Evolutionary conservation across 1,140 invertebrate genomes (phyloP), one percentile per base, ranked within the genome.

Genomic region (Microplitis mediator): DNA sequence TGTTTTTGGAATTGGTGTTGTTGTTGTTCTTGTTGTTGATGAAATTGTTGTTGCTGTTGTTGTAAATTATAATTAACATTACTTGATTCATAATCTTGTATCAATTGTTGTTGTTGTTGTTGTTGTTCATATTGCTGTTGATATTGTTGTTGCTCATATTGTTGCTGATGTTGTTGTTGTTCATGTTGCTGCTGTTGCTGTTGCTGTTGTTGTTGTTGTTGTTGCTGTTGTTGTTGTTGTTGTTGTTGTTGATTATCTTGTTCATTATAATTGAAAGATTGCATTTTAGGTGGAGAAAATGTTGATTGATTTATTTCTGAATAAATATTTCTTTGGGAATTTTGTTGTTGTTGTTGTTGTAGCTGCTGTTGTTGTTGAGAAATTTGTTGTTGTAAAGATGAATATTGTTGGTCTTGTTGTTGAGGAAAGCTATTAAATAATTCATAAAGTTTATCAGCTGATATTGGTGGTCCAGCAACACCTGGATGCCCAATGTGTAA

Each of bases 231-330:
- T 70, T 77, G 73, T 51, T 78, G 71, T 56, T 76, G 75, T 58
- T 77, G 75, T 58, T 73, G 69, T 60, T 54, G 72, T 70, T 82
- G 81, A 51, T 84, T 85, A 34, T 78, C 80, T 58, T 87, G 86
- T 71, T 89, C 88, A 61, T 88, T 86, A 71, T 89, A 89, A 79
- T 89, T 89, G 75, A 89, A 89, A 0, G 86, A 86, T 58, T 89
- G 87, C 78, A 84, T 86, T 69, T 89, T 86, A 0, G 88, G 85
- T 72, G 88, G 85, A 0, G 86, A 83, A 62, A 85, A 82, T 54
- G 79, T 77, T 8, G 77, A 79, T n/a, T 63, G 36, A 13, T 60
- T 73, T 14, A 71, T 69, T n/a, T 71, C 75, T 34, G 79, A 72
- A 31, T 81, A 78, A 16, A 83, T 72, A 4, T 78, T 73, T 65